phyloP scores from a whole-genome alignment of 2,113 vertebrate genomes.

The Oxyura jamaicensis region DNA sequence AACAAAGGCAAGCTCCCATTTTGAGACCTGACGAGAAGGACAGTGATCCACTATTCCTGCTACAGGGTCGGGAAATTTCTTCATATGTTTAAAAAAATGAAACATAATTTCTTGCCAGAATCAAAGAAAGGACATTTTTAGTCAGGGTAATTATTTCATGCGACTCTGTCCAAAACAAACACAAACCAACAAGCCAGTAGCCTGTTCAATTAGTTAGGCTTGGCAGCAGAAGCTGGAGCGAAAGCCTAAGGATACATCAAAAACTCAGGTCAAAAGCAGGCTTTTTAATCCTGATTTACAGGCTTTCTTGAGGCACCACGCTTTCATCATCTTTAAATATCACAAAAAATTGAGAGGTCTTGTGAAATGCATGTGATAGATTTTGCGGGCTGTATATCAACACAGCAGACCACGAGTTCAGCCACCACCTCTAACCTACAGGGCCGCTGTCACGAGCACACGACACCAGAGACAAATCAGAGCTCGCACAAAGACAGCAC shows the following conservation, averaged over 20 bases:
- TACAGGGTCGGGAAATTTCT: neutral
- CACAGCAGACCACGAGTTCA: neutral
- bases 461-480: neutral
- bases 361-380: neutral
- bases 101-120: neutral
- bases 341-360: neutral
- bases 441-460: neutral
- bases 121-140: neutral
- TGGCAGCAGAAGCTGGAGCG: neutral
- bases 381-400: neutral
- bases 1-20: neutral
- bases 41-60: neutral
- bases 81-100: neutral
- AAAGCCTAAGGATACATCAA: neutral
- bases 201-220: neutral
- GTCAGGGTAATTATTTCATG: neutral
- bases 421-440: neutral
- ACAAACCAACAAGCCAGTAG: neutral
- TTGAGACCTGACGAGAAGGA: neutral
- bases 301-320: neutral
- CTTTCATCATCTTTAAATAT: neutral
- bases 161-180: neutral
- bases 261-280: neutral
- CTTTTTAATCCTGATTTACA: neutral
- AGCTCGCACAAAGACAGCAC: rapidly evolving